These are phyloP conservation scores for Eolophus roseicapilla DNA, from an alignment of 2,113 vertebrate genomes.

Conservation along the genomic window DNA sequence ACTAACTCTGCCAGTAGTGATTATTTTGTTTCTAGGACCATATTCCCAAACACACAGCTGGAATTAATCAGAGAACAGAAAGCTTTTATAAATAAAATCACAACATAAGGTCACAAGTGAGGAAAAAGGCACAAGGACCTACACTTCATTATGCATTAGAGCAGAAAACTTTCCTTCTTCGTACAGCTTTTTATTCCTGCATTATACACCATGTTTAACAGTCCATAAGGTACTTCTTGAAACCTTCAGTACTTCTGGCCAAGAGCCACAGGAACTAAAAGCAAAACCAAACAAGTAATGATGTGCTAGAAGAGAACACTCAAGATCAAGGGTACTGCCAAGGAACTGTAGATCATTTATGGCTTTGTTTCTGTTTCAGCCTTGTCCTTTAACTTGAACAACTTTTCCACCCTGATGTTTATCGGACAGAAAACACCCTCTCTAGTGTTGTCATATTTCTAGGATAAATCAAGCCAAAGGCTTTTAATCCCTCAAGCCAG, in stretches of 20 bases:
- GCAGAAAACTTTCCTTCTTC: not conserved
- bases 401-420: not conserved
- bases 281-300: not conserved
- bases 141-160: not conserved
- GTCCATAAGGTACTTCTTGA: not conserved
- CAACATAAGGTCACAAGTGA: not conserved
- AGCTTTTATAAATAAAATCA: constrained; percentile 1
- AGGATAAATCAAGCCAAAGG: not conserved
- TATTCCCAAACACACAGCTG: not conserved
- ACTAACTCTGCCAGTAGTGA: not conserved
- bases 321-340: constrained; percentile 46
- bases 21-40: not conserved
- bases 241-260: constrained; percentile 8
- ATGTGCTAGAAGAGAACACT: not conserved
- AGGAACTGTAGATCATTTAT: constrained; percentile 26
- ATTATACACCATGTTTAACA: not conserved
- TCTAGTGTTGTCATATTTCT: not conserved
- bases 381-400: not conserved
- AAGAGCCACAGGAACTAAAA: not conserved
- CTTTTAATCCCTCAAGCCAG: not conserved
- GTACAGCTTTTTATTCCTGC: not conserved
- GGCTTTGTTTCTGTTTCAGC: not conserved
- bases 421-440: not conserved
- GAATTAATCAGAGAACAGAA: constrained; percentile 1
- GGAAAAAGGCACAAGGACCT: not conserved